These are phyloP conservation scores for Drosophila orena DNA, from an alignment of 1,140 invertebrate genomes.

Conservation along the genomic window DNA sequence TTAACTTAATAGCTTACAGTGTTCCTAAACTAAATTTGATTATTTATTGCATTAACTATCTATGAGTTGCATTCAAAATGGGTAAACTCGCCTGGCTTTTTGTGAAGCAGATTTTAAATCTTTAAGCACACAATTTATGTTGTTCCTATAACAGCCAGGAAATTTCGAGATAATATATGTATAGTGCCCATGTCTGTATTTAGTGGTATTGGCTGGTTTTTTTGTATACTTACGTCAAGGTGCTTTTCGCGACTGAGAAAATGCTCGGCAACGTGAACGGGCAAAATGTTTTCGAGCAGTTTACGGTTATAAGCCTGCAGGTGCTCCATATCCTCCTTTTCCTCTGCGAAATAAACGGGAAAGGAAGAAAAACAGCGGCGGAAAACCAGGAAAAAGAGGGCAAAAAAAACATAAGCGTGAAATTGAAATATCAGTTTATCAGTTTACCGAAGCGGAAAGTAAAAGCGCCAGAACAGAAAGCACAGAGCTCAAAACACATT, in stretches of 20 bases:
- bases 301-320: slow-evolving; percentile 96
- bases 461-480: slow-evolving; percentile 30
- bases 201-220: slow-evolving; percentile 1
- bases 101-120: no score
- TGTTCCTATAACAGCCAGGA: background rate
- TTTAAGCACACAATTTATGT: no score
- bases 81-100: no score
- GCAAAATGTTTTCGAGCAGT: slow-evolving; percentile 97
- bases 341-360: slow-evolving; percentile 87
- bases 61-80: background rate
- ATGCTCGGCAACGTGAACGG: slow-evolving; percentile 96
- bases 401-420: slow-evolving; percentile 66
- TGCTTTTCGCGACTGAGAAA: slow-evolving; percentile 94
- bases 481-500: slow-evolving; percentile 10
- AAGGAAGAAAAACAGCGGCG: background rate
- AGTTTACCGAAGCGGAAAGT: slow-evolving; percentile 62
- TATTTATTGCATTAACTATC: background rate
- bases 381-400: slow-evolving; percentile 11
- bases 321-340: slow-evolving; percentile 97
- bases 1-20: no score
- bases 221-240: slow-evolving; percentile 89
- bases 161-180: background rate
- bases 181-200: background rate
- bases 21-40: background rate
- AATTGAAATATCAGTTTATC: slow-evolving; percentile 83